These are phyloP conservation scores for Neosilurus mollespiculum DNA, from an alignment of 2,797 vertebrate species.

Conservation along the genomic window DNA sequence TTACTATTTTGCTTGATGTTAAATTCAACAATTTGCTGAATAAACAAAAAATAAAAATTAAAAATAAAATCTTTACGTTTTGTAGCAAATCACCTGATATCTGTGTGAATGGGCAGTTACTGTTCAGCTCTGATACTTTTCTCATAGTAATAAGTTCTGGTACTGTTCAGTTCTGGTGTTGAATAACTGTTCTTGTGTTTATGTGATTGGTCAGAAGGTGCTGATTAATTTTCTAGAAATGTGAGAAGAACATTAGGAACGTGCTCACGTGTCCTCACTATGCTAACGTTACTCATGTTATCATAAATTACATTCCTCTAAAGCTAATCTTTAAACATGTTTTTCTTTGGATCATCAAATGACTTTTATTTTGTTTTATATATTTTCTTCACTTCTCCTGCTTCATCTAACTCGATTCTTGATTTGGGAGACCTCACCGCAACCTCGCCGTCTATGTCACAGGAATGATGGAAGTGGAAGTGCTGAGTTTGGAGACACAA, in stretches of 20 bases:
- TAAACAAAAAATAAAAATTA: not conserved
- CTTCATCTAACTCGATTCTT: not conserved
- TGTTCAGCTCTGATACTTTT: not conserved
- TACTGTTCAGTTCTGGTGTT: too few relatives aligned
- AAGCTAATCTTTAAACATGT: not conserved
- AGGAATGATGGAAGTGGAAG: not conserved
- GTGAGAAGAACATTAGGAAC: too few relatives aligned
- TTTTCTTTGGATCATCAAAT: not conserved
- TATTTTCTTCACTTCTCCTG: not conserved
- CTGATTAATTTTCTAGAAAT: too few relatives aligned
- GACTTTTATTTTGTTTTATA: not conserved
- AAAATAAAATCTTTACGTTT: not conserved
- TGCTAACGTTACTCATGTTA: not conserved
- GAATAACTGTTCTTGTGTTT: too few relatives aligned
- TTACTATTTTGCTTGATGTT: not conserved
- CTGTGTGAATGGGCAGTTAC: too few relatives aligned
- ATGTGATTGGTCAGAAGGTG: too few relatives aligned
- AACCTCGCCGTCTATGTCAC: not conserved
- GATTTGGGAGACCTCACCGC: not conserved
- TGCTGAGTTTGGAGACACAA: conserved; percentile 6
- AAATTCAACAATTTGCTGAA: not conserved
- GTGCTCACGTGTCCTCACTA: not conserved
- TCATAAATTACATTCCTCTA: not conserved
- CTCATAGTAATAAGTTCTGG: too few relatives aligned
- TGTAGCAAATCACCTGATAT: too few relatives aligned